These are phyloP conservation scores for Stylophora pistillata DNA, from an alignment of 64 coral and sea anemone species.

Conservation along the genomic window DNA sequence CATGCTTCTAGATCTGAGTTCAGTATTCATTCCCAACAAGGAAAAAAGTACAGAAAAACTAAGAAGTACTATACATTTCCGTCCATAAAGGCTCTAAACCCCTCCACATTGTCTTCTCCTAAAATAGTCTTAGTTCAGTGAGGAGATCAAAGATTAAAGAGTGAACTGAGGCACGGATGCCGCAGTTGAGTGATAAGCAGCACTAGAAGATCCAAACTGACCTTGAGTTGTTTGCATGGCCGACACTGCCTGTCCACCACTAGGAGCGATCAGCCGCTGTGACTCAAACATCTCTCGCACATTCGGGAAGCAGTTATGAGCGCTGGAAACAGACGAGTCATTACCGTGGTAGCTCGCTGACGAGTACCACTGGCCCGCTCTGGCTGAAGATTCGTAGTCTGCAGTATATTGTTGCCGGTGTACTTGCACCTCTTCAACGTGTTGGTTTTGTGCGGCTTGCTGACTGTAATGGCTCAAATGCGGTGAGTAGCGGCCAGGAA, in stretches of 20 bases:
- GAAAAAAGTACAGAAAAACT: conserved; percentile 7
- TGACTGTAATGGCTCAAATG: conserved; percentile 88
- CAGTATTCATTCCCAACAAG: conserved; percentile 13
- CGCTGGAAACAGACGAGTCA: conserved; percentile 25
- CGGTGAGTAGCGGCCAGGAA: conserved; percentile 71
- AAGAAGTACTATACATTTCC: background rate
- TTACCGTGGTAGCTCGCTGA: conserved; percentile 22
- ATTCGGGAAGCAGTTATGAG: conserved; percentile 65
- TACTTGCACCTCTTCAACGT: conserved; percentile 52
- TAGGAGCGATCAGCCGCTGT: conserved; percentile 66
- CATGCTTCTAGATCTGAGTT: conserved; percentile 8
- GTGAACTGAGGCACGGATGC: conserved; percentile 72
- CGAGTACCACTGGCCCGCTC: conserved; percentile 37
- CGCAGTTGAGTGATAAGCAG: conserved; percentile 65
- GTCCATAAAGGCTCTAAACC: conserved; percentile 10
- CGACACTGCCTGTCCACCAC: conserved; percentile 15
- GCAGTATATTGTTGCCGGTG: conserved; percentile 69
- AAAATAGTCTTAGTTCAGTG: conserved; percentile 43
- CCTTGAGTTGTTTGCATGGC: conserved; percentile 66
- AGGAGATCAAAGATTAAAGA: conserved; percentile 45
- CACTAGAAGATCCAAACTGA: conserved; percentile 80
- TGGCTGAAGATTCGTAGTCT: conserved; percentile 22
- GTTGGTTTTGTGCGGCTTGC: conserved; percentile 36
- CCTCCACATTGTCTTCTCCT: conserved; percentile 35
- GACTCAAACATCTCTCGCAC: conserved; percentile 84